Conservation (phyloP, 2,113 vertebrate genomes). For the Herpetotheres cachinnans region DNA sequence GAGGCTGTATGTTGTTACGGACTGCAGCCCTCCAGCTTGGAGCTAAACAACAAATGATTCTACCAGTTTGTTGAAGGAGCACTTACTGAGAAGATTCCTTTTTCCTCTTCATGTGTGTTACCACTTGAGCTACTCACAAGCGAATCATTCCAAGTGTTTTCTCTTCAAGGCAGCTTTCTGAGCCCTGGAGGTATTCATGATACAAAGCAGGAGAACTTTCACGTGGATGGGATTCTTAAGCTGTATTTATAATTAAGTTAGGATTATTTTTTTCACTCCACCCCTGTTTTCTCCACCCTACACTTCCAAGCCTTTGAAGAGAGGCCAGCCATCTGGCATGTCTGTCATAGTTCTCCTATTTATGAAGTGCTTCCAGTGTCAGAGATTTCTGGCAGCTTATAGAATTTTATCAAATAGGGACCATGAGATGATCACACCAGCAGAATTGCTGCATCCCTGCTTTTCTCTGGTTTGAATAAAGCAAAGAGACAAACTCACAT, state of each 20-base stretch:
- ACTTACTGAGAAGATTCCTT: background rate
- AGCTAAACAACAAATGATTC: background rate
- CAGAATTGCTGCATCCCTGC: background rate
- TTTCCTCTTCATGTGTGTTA: background rate
- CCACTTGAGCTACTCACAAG: background rate
- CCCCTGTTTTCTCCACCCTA: constrained; percentile 6
- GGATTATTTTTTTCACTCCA: constrained; percentile 30
- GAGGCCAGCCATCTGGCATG: background rate
- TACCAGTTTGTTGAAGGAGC: background rate
- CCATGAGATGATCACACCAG: background rate
- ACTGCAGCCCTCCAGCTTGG: background rate
- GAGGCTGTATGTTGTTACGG: rapidly evolving
- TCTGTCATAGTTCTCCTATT: background rate
- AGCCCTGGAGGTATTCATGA: background rate
- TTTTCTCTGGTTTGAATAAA: background rate
- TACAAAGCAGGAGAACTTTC: background rate
- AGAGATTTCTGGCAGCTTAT: background rate
- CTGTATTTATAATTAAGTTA: background rate
- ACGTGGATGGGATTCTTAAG: constrained; percentile 24
- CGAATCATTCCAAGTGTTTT: background rate
- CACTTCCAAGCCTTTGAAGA: constrained; percentile 15
- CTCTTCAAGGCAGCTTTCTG: background rate
- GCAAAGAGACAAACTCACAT: background rate
- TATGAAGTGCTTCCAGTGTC: background rate
- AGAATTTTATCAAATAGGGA: rapidly evolving